Base-by-base conservation (phyloP, 2,113 vertebrate species). In the Hippocampus comes region DNA sequence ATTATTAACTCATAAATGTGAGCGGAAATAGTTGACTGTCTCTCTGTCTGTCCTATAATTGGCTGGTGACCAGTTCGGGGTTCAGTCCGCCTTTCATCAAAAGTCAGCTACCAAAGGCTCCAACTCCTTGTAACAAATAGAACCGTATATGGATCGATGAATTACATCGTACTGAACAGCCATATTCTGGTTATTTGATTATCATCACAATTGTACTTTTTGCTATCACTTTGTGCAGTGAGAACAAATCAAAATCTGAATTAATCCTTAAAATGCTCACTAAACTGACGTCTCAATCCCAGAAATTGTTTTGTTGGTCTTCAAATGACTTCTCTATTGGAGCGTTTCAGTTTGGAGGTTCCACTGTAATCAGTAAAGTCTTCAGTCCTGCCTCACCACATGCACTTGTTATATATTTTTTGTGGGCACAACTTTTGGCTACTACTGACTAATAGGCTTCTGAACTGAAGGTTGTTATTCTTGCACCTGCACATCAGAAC, bases 401-500 rank as follows among this genome's bases (percentile, higher is more conserved):
- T 73, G 41, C 1, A 61, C 63, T 69, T 38, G 48, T 60, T 68
- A 15, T 10, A 7, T 80, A 12, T 76, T 49, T 34, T n/a, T 77
- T 43, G 25, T 72, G 51, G 10, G 51, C 61, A 46, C 76, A 20
- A 68, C 61, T 60, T 14, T 64, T 14, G 21, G 53, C 21, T 56
- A 56, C 53, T 2, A 23, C 21, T 65, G 59, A 46, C 76, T 59
- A 46, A 69, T 68, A 68, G 53, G 46, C 59, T 66, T 23, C 42
- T 71, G 23, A 78, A 25, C 10, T 46, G 20, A 42, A 70, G 72
- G 66, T 48, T 11, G 63, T 34, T 53, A 65, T 76, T 83, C 76
- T 59, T 80, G 48, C 70, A 68, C 65, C 46, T 80, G 56, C 74
- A 77, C 71, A 73, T 73, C 41, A 84, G 51, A 78, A 73, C 71